These are phyloP conservation scores for Corbicula japonica DNA, from an alignment of 2,888 invertebrate genomes.

Conservation along the genomic window DNA sequence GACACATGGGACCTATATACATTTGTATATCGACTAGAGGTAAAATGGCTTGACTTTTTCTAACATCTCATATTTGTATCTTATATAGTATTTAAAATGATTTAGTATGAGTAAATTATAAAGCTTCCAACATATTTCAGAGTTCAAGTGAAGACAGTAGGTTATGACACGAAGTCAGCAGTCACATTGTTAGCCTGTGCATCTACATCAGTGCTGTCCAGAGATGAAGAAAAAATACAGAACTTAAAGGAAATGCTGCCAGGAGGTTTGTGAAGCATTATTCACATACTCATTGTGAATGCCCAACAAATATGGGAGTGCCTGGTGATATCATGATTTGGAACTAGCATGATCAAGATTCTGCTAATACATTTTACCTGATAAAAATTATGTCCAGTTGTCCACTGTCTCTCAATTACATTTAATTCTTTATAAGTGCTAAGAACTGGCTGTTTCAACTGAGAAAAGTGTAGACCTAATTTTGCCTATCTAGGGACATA, in stretches of 20 bases:
- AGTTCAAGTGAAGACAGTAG: conserved; percentile 12
- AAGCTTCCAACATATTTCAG: conserved; percentile 2
- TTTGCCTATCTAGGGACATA: too few species aligned
- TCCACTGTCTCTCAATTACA: background rate
- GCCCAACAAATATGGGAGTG: background rate
- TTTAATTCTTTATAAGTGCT: background rate
- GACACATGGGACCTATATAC: too few species aligned
- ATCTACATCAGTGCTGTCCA: background rate
- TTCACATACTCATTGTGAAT: background rate
- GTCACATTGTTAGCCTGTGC: conserved; percentile 32
- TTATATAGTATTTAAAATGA: too few species aligned
- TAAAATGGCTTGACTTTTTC: too few species aligned
- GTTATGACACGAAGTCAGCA: background rate
- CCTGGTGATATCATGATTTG: background rate
- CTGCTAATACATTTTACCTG: too few species aligned
- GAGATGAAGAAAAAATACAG: background rate
- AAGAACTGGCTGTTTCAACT: background rate
- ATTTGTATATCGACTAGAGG: too few species aligned
- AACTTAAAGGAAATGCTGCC: conserved; percentile 6
- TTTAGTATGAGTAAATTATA: background rate
- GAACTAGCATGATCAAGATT: too few species aligned
- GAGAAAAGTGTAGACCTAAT: too few species aligned
- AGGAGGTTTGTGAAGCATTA: conserved; percentile 9
- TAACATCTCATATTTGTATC: too few species aligned
- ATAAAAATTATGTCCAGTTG: too few species aligned